Base-by-base conservation (phyloP, 2,113 vertebrate genomes). In the Hypomesus transpacificus region DNA sequence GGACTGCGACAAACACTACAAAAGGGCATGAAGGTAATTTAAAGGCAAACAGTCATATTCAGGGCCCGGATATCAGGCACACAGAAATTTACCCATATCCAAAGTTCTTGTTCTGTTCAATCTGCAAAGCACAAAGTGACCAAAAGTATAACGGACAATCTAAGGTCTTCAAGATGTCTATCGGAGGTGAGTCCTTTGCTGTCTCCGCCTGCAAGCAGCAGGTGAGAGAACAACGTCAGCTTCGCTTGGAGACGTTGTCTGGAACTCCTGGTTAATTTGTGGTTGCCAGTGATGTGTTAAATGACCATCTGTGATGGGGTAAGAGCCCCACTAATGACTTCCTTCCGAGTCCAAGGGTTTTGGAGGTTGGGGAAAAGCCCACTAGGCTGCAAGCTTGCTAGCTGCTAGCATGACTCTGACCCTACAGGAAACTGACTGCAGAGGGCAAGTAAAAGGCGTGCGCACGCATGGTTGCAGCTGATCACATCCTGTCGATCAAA, bases 281-380 rank as follows among this genome's bases (percentile, higher is more conserved):
- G 61, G 82, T 75, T 85, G 84, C 85, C 87, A 85, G 81, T 71
- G 85, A 91, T 87, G 86, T 89, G 89, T 89, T 88, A 88, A 88
- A 89, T 85, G 85, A 74, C 90, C 89, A 87, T 89, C 86, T 89
- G 86, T 79, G 87, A 79, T 31, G 74, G 80, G 83, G 79, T 87
- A 81, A 87, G 82, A 76, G 84, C 75, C 75, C 73, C 75, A 73
- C 75, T 83, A 87, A 87, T 81, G 82, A 80, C 84, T 89, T 86
- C 75, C 84, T 84, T 75, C 84, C 78, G 85, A 80, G 63, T 13
- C 13, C 6, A 4, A 34, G 16, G 5, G 31, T 34, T 34, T 34
- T 34, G 31, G 31, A 34, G 31, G 31, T 34, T 34, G 31, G 31
- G 31, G 3, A 34, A 1, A 7, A 34, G 31, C 31, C 24, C 2